These are phyloP conservation scores for Prionailurus viverrinus DNA, from an alignment of 2,113 vertebrate species.

Conservation along the genomic window DNA sequence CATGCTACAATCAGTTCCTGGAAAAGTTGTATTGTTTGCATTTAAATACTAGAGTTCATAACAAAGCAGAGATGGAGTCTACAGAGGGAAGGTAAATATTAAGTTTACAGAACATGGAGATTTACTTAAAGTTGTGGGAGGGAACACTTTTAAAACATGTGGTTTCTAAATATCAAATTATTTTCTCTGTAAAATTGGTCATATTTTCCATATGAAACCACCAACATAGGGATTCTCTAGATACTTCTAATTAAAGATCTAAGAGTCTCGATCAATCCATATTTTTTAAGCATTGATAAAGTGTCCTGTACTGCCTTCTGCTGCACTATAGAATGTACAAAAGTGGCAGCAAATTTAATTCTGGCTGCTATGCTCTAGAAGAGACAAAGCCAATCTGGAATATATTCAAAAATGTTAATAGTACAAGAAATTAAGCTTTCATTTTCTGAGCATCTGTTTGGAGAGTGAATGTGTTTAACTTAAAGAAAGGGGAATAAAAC, in stretches of 20 bases:
- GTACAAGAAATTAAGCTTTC: not conserved
- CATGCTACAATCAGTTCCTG: not conserved
- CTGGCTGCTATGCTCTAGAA: not conserved
- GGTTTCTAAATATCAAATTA: not conserved
- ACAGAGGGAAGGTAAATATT: not conserved
- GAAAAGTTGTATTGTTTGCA: not conserved
- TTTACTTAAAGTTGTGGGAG: not conserved
- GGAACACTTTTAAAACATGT: not conserved
- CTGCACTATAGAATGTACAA: not conserved
- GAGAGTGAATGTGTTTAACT: not conserved
- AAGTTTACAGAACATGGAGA: not conserved
- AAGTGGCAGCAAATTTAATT: not conserved
- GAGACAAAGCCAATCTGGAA: not conserved
- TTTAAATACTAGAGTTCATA: not conserved
- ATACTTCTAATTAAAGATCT: not conserved
- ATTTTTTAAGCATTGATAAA: not conserved
- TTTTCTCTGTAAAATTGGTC: not conserved
- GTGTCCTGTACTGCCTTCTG: not conserved
- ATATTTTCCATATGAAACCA: not conserved
- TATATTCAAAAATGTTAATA: not conserved
- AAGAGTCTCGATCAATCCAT: not conserved
- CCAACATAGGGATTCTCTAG: not conserved
- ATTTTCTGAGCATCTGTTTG: slow-evolving; percentile 30
- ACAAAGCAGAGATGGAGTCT: not conserved
- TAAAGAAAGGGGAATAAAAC: not conserved